Percentiles rank a stretch among this genome's conserved stretches.
These are phyloP conservation scores for Stramonita haemastoma DNA, from an alignment of 2,888 invertebrate species.

Conservation along the genomic window DNA sequence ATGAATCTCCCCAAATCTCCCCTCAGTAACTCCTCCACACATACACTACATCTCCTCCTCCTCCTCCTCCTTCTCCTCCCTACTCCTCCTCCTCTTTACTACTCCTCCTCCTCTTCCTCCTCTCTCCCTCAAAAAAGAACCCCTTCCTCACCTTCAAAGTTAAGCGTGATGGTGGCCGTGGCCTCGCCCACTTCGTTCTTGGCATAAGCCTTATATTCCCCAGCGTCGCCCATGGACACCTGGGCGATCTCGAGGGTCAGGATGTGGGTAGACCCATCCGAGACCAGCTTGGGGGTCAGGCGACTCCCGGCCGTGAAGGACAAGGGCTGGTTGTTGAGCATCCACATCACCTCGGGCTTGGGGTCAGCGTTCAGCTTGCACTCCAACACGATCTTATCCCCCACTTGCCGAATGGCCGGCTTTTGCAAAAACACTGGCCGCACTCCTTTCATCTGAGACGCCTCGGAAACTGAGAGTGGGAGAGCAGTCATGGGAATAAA, in stretches of 20 bases:
- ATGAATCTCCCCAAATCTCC: not conserved
- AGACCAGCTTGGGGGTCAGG: slow-evolving; percentile 42
- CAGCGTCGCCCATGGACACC: slow-evolving; percentile 86
- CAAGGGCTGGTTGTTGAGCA: slow-evolving; percentile 90
- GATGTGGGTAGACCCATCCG: slow-evolving; percentile 87
- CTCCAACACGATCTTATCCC: slow-evolving; percentile 84
- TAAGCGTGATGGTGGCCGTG: slow-evolving; percentile 93
- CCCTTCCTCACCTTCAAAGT: slow-evolving; percentile 55
- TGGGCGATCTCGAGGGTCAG: slow-evolving; percentile 92
- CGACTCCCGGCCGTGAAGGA: slow-evolving; percentile 44
- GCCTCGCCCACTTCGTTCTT: slow-evolving; percentile 95
- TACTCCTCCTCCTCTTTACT: no score
- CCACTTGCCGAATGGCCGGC: slow-evolving; percentile 98
- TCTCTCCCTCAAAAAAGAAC: no score
- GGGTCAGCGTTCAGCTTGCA: slow-evolving; percentile 73
- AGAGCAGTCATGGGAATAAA: no score
- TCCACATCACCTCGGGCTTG: slow-evolving; percentile 95
- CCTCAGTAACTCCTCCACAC: no score
- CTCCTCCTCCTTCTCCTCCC: no score
- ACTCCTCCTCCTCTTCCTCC: no score
- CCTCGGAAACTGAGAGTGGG: not conserved
- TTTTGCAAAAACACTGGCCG: slow-evolving; percentile 96
- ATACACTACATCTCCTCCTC: no score
- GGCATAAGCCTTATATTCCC: slow-evolving; percentile 95
- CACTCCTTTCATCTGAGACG: slow-evolving; percentile 53